phyloP scores from a whole-genome alignment of 2,888 invertebrate species.

The Lydus trimaculatus region DNA sequence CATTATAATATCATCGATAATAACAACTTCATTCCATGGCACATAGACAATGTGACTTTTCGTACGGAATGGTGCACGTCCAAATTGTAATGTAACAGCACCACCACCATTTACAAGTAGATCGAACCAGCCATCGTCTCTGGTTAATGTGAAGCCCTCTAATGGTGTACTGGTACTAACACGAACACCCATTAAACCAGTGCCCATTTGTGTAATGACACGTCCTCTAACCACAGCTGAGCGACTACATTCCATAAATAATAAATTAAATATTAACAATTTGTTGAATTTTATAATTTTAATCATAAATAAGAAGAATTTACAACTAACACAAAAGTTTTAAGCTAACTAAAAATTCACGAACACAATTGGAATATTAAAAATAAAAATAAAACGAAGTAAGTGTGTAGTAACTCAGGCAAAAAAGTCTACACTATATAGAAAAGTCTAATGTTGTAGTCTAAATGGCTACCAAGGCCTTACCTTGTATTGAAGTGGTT shows the following conservation, averaged over 20 bases:
- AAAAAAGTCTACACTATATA: conserved; percentile 22
- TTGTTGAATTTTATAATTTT: neutral
- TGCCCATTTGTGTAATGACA: conserved; percentile 89
- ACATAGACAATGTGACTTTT: conserved; percentile 89
- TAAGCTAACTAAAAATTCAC: conserved; percentile 57
- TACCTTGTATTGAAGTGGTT: conserved; percentile 99
- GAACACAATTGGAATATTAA: conserved; percentile 56
- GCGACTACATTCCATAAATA: conserved; percentile 70
- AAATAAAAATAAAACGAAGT: conserved; percentile 31
- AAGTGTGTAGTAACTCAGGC: conserved; percentile 28
- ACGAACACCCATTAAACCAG: conserved; percentile 93
- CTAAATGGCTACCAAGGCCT: conserved; percentile 63
- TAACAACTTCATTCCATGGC: conserved; percentile 98
- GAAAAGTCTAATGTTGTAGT: conserved; percentile 44
- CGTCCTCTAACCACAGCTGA: conserved; percentile 97
- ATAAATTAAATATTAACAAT: conserved; percentile 1
- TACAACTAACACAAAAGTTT: conserved; percentile 36
- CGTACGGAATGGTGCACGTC: conserved; percentile 88
- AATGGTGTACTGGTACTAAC: conserved; percentile 94
- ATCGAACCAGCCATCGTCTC: conserved; percentile 97
- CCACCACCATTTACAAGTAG: conserved; percentile 99
- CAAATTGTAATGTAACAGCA: conserved; percentile 93
- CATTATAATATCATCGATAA: conserved; percentile 86
- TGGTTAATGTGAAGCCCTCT: conserved; percentile 93
- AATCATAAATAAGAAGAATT: conserved; percentile 10